A percentile compares a stretch with the other conserved stretches of the same genome.
These are phyloP conservation scores for Seira musarum DNA, from an alignment of 2,888 invertebrate genomes.

Conservation along the genomic window DNA sequence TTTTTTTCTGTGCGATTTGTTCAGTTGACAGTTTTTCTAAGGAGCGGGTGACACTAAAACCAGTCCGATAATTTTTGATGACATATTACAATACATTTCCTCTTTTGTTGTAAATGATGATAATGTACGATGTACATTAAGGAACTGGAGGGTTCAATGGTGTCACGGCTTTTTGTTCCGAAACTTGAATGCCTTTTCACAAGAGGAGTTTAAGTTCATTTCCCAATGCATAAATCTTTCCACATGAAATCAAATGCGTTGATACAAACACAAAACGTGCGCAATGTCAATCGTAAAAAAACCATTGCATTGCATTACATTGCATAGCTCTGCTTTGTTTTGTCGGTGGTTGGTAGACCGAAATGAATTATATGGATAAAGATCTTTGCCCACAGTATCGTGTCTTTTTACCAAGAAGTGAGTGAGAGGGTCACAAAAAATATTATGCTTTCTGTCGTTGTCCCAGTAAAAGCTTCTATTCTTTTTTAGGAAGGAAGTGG, in stretches of 20 bases:
- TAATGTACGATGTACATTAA: slow-evolving; percentile 31
- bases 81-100: slow-evolving; percentile 40
- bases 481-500: slow-evolving; percentile 53
- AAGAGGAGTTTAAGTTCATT: slow-evolving; percentile 50
- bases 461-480: too few species aligned
- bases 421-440: too few species aligned
- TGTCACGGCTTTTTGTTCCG: slow-evolving; percentile 26
- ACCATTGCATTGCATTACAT: too few species aligned
- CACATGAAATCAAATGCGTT: background rate
- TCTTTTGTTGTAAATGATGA: slow-evolving; percentile 34
- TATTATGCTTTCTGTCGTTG: too few species aligned
- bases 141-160: slow-evolving; percentile 39
- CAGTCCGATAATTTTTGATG: slow-evolving; percentile 57
- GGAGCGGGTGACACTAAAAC: slow-evolving; percentile 40
- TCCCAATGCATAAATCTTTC: slow-evolving; percentile 45
- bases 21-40: slow-evolving; percentile 46
- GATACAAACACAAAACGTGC: background rate
- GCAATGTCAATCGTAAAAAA: too few species aligned
- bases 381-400: too few species aligned
- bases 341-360: background rate
- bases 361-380: too few species aligned
- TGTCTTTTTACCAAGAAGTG: too few species aligned
- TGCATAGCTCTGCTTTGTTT: background rate
- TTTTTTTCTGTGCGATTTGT: slow-evolving; percentile 39
- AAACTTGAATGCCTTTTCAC: background rate